Base-by-base conservation (phyloP, 1,140 invertebrate species). In the Neodiprion fabricii region DNA sequence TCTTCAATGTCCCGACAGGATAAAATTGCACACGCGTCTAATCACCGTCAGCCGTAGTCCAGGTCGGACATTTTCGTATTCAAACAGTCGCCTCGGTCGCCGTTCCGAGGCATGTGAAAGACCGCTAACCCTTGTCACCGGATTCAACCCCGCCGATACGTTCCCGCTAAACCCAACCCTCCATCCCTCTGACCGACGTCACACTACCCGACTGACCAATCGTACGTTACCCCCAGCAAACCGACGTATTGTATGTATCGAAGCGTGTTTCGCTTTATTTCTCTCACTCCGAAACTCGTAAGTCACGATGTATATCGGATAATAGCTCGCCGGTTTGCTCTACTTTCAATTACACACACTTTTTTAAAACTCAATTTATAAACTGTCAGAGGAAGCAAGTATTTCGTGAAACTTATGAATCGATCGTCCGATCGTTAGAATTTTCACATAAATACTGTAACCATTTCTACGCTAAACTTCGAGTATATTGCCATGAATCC, bases 21-120 rank as follows among this genome's bases (percentile, higher is more conserved):
- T 61, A 11, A 11, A 65, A 1, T 14, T 14, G 12, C 61, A 17
- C 12, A 3, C 61, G 61, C 61, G 61, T 14, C 61, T 65, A 14
- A 17, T 65, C 7, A 65, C 66, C 23, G 9, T 75, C 72, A 80
- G 70, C 73, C 75, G 71, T 78, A 67, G 61, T 78, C 76, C 70
- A 75, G 75, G 75, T 68, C 17, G 70, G 76, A 77, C 78, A 84
- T 83, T 80, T 77, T 82, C 65, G 73, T 70, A 73, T 77, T 79
- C 78, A 78, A 83, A 61, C 53, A 82, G 79, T 82, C 81, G 81
- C 76, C 76, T 75, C 82, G 79, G 82, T 80, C 79, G 79, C 77
- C 81, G 78, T 80, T 76, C 80, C 76, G 77, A 82, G 80, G 81
- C 81, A 82, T 82, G 81, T 84, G 83, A 80, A 82, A 84, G 81